Evolutionary conservation across 2,888 invertebrate genomes (phyloP).

Genomic region (Scaptomyza flava): DNA sequence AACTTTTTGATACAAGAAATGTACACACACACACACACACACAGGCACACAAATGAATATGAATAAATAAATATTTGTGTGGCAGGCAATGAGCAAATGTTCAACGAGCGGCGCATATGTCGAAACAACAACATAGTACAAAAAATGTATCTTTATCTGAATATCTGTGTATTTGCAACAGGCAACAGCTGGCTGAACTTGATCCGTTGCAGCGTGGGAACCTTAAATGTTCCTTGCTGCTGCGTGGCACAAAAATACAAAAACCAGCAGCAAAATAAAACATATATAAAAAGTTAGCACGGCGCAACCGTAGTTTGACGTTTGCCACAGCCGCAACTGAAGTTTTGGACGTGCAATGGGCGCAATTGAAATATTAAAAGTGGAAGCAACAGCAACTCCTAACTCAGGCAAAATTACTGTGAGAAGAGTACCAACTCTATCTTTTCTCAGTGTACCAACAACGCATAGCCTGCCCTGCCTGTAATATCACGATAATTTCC

Average conservation of each 20-base stretch:
- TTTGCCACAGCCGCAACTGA: not conserved
- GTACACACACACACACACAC: not conserved
- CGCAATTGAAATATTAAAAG: slow-evolving; percentile 69
- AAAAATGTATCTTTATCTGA: slow-evolving; percentile 34
- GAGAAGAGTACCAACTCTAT: not conserved
- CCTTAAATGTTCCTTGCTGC: slow-evolving; percentile 43
- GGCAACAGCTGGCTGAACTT: slow-evolving; percentile 65
- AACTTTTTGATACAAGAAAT: not conserved
- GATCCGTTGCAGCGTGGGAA: slow-evolving; percentile 70
- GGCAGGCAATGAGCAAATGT: slow-evolving; percentile 7
- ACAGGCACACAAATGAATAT: not conserved
- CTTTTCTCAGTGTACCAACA: not conserved
- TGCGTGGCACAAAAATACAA: not conserved
- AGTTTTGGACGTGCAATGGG: slow-evolving; percentile 14
- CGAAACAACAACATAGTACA: slow-evolving; percentile 16
- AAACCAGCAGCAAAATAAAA: not conserved
- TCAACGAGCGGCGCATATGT: slow-evolving; percentile 41
- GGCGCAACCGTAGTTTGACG: slow-evolving; percentile 12
- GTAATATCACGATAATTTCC: slow-evolving; percentile 21
- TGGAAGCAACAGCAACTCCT: slow-evolving; percentile 32
- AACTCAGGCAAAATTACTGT: not conserved
- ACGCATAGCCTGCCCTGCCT: not conserved
- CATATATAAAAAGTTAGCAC: slow-evolving; percentile 2
- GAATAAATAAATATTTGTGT: slow-evolving; percentile 43
- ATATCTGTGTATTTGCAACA: slow-evolving; percentile 36